These are phyloP conservation scores for Lagorchestes hirsutus DNA, from an alignment of 2,797 vertebrate species.

Conservation along the genomic window DNA sequence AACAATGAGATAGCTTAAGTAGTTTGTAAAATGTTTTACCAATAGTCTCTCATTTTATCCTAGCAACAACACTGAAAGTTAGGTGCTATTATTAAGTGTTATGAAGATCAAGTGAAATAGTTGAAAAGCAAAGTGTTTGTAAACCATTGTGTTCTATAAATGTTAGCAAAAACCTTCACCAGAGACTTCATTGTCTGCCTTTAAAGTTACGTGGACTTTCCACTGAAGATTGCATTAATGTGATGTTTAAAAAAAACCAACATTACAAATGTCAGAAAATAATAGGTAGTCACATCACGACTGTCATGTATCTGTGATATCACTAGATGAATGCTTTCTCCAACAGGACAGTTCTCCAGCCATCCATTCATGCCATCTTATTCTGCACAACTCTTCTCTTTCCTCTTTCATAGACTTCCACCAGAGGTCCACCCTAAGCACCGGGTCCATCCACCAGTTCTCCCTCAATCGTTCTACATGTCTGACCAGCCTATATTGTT, in stretches of 20 bases:
- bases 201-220: background rate
- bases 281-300: background rate
- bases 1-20: background rate
- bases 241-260: background rate
- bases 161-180: background rate
- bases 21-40: background rate
- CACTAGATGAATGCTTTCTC: background rate
- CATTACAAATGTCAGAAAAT: background rate
- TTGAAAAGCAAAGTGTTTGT: background rate
- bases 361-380: background rate
- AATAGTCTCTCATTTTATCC: background rate
- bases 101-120: background rate
- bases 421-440: background rate
- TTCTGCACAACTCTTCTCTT: background rate
- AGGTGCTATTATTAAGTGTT: background rate
- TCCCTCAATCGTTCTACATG: background rate
- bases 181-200: background rate
- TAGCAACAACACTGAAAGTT: background rate
- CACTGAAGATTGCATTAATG: background rate
- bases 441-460: background rate
- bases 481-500: background rate
- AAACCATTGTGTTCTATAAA: background rate
- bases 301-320: background rate
- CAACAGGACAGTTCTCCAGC: background rate
- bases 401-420: background rate